Evolutionary conservation across 2,888 invertebrate species (phyloP).

Genomic region (Epinotia bilunana): DNA sequence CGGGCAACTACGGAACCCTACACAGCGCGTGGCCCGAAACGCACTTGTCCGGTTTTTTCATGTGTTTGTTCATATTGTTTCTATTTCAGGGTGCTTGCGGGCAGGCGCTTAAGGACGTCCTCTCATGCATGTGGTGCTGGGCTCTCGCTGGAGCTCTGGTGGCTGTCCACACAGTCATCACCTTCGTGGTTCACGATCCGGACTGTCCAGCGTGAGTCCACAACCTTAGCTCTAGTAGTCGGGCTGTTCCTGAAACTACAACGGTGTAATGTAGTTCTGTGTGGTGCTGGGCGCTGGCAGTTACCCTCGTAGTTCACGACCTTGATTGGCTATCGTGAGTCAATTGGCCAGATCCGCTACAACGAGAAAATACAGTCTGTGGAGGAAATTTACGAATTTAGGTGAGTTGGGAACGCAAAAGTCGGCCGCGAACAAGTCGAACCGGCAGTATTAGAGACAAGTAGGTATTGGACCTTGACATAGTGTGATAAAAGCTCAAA

Average conservation of each 20-base stretch:
- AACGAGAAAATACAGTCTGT: not conserved
- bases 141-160: slow-evolving; percentile 86
- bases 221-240: slow-evolving; percentile 1
- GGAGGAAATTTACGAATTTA: not conserved
- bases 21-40: too few species aligned
- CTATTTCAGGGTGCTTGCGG: slow-evolving; percentile 74
- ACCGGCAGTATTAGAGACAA: too few species aligned
- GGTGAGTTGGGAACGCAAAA: not conserved
- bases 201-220: slow-evolving; percentile 89
- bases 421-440: not conserved
- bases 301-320: too few species aligned
- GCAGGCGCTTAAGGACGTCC: slow-evolving; percentile 78
- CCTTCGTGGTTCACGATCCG: slow-evolving; percentile 89
- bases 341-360: not conserved
- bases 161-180: slow-evolving; percentile 86
- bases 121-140: slow-evolving; percentile 86
- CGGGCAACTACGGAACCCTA: too few species aligned
- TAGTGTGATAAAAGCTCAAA: too few species aligned
- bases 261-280: not conserved
- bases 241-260: slow-evolving; percentile 1
- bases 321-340: not conserved
- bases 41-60: too few species aligned
- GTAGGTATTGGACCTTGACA: too few species aligned
- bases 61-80: not conserved
- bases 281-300: too few species aligned